Base-by-base conservation (phyloP, 1,140 invertebrate species). In the Mercenaria mercenaria region DNA sequence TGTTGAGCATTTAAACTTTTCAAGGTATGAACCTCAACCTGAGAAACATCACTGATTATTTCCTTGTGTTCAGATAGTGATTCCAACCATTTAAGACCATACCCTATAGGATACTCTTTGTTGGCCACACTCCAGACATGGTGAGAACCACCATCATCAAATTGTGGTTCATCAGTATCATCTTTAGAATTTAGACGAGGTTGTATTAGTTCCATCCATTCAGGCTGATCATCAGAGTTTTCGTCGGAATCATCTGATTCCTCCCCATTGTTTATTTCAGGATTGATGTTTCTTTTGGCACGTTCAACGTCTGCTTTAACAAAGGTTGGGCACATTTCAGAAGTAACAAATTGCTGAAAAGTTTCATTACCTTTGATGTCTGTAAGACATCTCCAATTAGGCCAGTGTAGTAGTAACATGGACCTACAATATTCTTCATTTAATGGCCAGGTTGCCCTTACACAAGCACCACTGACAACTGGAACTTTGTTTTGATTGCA, bases 401-500 rank as follows among this genome's bases (percentile, higher is more conserved):
- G 64, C 29, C 26, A 32, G 20, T 67, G 89, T 8, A 92, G 61
- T 0, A 89, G 39, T 1, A 91, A 52, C 29, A 72, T 88, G n/a
- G 89, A 67, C 52, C 59, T 81, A 39, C 52, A 89, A 41, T 87
- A 91, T 6, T 87, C 56, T 59, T 90, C 81, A 23, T 72, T 23
- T 20, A 91, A 23, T 23, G 89, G 87, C 89, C 81, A 92, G 2
- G 74, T n/a, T 50, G 86, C 76, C 23, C 26, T 15, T 23, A 83
- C 43, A 39, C 32, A 34, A 56, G 61, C 56, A n/a, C 72, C 85
- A 61, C 29, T 56, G 26, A 89, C 50, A 56, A 92, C 89, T 76
- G 89, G 84, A 1, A 82, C 80, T 41, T 88, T 88, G 23, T 84
- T 72, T 41, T 43, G 41, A 64, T 59, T 85, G n/a, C 85, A 91